Evolutionary conservation across 2,888 invertebrate genomes (phyloP), one percentile per base, ranked within the genome.

Genomic region (Agapostemon virescens): DNA sequence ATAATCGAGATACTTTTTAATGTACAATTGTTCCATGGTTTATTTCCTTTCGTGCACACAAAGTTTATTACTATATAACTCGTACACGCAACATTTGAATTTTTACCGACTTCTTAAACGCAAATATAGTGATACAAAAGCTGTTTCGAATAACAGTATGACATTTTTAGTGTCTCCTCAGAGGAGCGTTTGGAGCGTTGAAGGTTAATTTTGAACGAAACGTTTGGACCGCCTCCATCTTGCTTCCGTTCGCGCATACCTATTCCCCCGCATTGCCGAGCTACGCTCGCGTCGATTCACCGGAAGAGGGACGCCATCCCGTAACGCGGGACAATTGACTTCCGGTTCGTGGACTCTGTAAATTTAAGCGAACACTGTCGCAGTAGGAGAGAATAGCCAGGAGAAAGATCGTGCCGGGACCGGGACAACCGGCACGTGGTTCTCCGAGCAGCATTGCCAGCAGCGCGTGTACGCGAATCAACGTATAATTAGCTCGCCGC

Each of bases 401-500:
- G 30, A n/a, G 79, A 72, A 78, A 74, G 76, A 80, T 82, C 67
- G 74, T 17, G 3, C 33, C 68, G 66, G 55, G 49, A 68, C 38
- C 40, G 42, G 52, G 78, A 67, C 78, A 72, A 40, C 61, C 52
- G 67, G 61, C 82, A 69, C 74, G 73, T 74, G 73, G 64, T 67
- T 49, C 42, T 66, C 23, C 38, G 64, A 63, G 20, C 63, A 36
- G 73, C 69, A 36, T 33, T 55, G 23, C 58, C 30, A n/a, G 26
- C 61, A 26, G 55, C 63, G 81, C 69, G 77, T 64, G 71, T 67
- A 75, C 75, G 82, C 68, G 73, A 78, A 83, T 86, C 82, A 84
- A 72, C 66, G 79, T 83, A 76, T 88, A 86, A 87, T 87, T 87
- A 86, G 79, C 81, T 42, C 30, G 74, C 69, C 74, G 73, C 64